Percentiles rank a stretch among this genome's conserved stretches.
Conservation (phyloP, 1,140 invertebrate species). For the Drosophila nigromelanica region DNA sequence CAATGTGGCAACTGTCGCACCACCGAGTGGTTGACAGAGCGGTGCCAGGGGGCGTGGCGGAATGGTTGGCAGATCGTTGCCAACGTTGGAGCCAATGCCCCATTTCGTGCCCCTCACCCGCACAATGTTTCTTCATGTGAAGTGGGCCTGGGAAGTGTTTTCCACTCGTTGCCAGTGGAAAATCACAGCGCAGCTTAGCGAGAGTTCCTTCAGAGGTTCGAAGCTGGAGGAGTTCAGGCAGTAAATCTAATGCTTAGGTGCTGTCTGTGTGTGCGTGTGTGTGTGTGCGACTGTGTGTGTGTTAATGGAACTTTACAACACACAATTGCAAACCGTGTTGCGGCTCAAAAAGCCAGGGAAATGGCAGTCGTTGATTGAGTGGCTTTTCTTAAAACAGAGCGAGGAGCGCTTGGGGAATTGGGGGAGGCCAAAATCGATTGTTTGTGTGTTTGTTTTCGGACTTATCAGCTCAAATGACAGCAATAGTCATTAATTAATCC, state of each 20-base stretch:
- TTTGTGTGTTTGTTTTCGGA: conserved; percentile 46
- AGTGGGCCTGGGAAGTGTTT: conserved; percentile 73
- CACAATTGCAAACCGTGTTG: conserved; percentile 22
- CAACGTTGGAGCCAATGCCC: conserved; percentile 22
- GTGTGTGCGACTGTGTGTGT: conserved; percentile 37
- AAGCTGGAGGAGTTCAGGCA: conserved; percentile 26
- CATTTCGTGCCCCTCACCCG: background rate
- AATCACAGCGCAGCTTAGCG: conserved; percentile 73
- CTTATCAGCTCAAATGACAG: conserved; percentile 53
- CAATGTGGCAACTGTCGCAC: conserved; percentile 30
- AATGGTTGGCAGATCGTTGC: conserved; percentile 18
- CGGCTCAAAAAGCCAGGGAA: conserved; percentile 38
- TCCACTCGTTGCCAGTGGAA: conserved; percentile 53
- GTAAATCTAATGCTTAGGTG: conserved; percentile 36
- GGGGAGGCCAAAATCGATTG: conserved; percentile 61
- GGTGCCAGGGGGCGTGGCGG: conserved; percentile 11
- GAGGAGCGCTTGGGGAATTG: background rate
- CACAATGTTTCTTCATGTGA: conserved; percentile 73
- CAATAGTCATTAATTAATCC: conserved; percentile 45
- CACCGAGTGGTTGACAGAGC: background rate
- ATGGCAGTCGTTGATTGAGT: conserved; percentile 64
- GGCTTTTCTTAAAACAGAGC: conserved; percentile 26
- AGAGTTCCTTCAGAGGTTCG: conserved; percentile 52
- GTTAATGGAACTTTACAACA: conserved; percentile 69
- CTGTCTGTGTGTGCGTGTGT: conserved; percentile 2